Evolutionary conservation across 1,140 invertebrate species (phyloP).

Genomic region (Ceratosolen fusciceps): DNA sequence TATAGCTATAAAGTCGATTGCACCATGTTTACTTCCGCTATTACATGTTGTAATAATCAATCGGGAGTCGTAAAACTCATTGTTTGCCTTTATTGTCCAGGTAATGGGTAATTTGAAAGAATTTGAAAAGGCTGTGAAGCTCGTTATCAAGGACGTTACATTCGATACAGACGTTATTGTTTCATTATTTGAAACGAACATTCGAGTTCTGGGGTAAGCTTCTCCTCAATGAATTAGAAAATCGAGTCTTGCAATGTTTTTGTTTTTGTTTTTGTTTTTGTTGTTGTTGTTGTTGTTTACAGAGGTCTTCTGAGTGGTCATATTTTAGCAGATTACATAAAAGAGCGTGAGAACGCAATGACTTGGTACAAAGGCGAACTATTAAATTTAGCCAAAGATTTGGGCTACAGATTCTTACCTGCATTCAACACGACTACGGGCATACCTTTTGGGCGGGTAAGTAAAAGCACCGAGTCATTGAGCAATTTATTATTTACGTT

Average conservation of each 20-base stretch:
- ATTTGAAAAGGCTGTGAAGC: slow-evolving; percentile 91
- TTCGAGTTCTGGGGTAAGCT: slow-evolving; percentile 95
- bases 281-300: too few species aligned
- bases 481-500: too few species aligned
- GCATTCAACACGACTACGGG: slow-evolving; percentile 99
- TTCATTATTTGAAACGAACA: slow-evolving; percentile 99
- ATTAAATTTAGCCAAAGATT: slow-evolving; percentile 90
- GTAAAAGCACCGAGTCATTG: too few species aligned
- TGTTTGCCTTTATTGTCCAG: slow-evolving; percentile 59
- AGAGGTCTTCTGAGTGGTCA: slow-evolving; percentile 95
- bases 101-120: slow-evolving; percentile 93
- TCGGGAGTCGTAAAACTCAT: too few species aligned
- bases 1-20: too few species aligned
- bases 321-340: slow-evolving; percentile 87
- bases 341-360: slow-evolving; percentile 82
- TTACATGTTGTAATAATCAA: too few species aligned
- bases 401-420: slow-evolving; percentile 92
- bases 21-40: not conserved
- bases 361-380: slow-evolving; percentile 94
- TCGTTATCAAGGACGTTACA: slow-evolving; percentile 87
- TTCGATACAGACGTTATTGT: slow-evolving; percentile 97
- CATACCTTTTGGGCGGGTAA: slow-evolving; percentile 93
- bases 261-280: too few species aligned
- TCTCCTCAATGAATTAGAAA: too few species aligned
- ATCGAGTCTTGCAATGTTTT: too few species aligned